Percentiles rank a stretch among this genome's conserved stretches.
Conservation (phyloP, 2,797 vertebrate genomes). For the Microctenopoma stevenorrisi region DNA sequence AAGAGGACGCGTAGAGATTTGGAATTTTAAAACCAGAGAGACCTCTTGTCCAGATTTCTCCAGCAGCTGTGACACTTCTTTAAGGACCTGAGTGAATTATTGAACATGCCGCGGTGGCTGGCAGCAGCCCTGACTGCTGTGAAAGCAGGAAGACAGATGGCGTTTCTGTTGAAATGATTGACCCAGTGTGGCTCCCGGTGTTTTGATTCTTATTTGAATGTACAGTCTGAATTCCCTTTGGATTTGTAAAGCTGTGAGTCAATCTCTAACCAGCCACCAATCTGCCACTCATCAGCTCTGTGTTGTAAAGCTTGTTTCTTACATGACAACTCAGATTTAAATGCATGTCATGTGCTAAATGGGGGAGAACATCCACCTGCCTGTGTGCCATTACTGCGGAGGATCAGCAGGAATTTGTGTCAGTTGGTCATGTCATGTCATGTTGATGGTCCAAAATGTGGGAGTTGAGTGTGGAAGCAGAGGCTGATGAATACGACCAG, state of each 20-base stretch:
- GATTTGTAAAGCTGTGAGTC: conserved; percentile 32
- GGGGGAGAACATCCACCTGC: conserved; percentile 24
- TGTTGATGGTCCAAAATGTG: conserved; percentile 14
- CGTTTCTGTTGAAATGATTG: conserved; percentile 49
- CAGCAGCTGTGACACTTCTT: conserved; percentile 40
- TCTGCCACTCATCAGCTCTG: conserved; percentile 22
- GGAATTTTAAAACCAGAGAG: conserved; percentile 25
- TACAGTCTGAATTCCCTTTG: conserved; percentile 20
- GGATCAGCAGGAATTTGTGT: conserved; percentile 38
- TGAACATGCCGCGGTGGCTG: conserved; percentile 24
- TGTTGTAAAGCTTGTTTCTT: conserved; percentile 17
- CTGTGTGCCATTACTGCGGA: conserved; percentile 4
- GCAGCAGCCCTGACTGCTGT: conserved; percentile 21
- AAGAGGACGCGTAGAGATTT: neutral
- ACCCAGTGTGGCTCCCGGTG: conserved; percentile 14
- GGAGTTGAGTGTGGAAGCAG: conserved; percentile 12
- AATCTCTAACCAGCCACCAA: neutral
- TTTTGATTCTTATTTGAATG: conserved; percentile 41
- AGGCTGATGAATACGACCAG: conserved; percentile 14
- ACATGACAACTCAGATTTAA: conserved; percentile 27
- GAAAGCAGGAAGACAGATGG: conserved; percentile 28
- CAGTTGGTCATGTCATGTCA: conserved; percentile 7
- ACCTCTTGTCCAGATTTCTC: conserved; percentile 25
- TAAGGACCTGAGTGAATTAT: conserved; percentile 48
- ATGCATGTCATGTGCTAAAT: conserved; percentile 20